Percentiles rank a stretch among this genome's conserved stretches.
These are phyloP conservation scores for Meandrusa payeni DNA, from an alignment of 2,888 invertebrate genomes.

Conservation along the genomic window DNA sequence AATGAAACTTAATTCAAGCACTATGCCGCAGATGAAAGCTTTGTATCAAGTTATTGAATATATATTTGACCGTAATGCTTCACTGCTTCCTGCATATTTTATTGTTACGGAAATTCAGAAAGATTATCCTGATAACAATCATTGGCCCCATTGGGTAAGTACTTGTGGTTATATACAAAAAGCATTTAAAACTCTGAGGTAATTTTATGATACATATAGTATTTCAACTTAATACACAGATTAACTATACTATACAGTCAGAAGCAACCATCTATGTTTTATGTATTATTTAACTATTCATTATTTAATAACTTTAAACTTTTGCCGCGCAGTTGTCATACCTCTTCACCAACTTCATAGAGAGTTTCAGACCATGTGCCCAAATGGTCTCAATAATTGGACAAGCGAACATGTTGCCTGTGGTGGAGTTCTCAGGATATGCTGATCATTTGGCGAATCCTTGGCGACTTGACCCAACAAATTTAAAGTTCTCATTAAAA, in stretches of 20 bases:
- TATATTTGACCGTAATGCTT: slow-evolving; percentile 95
- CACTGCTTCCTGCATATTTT: slow-evolving; percentile 95
- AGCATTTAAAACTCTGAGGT: too few relatives aligned
- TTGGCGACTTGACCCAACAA: slow-evolving; percentile 94
- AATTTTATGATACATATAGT: too few relatives aligned
- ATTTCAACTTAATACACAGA: too few relatives aligned
- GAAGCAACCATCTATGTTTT: too few relatives aligned
- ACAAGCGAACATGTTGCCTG: slow-evolving; percentile 94
- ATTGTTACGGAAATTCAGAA: slow-evolving; percentile 97
- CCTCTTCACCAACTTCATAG: slow-evolving; percentile 92
- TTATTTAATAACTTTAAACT: too few relatives aligned
- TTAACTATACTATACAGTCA: too few relatives aligned
- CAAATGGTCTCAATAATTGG: slow-evolving; percentile 98
- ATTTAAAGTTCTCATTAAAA: slow-evolving; percentile 83
- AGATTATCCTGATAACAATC: slow-evolving; percentile 88
- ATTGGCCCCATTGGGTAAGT: slow-evolving; percentile 95
- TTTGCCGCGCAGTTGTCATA: slow-evolving; percentile 93
- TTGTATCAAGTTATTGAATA: slow-evolving; percentile 91
- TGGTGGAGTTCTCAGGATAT: slow-evolving; percentile 95
- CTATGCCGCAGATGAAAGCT: slow-evolving; percentile 90
- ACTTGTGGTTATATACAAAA: background rate
- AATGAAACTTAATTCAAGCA: slow-evolving; percentile 87
- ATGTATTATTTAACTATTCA: too few relatives aligned
- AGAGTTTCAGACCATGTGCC: slow-evolving; percentile 95
- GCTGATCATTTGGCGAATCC: slow-evolving; percentile 94